phyloP scores from a whole-genome alignment of 1,140 invertebrate genomes.

The Epicauta chinensis region DNA sequence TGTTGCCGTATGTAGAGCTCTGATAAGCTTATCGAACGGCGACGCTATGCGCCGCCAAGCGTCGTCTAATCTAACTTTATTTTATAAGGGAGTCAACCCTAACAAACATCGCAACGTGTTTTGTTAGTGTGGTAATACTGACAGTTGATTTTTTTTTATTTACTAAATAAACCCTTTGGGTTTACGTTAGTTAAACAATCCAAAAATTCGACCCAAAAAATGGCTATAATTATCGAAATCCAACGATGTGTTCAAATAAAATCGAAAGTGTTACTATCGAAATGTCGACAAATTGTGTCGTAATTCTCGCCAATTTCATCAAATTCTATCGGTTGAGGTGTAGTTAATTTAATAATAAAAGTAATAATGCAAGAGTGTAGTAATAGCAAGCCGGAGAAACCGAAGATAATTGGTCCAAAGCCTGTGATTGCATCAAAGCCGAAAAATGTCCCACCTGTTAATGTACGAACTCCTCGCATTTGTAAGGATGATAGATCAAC shows the following conservation, averaged over 20 bases:
- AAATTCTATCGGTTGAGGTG: background rate
- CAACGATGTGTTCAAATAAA: no score
- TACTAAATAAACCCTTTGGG: background rate
- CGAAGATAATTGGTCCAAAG: constrained; percentile 38
- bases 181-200: background rate
- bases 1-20: background rate
- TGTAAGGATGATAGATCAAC: background rate
- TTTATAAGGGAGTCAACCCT: constrained; percentile 40
- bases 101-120: constrained; percentile 36
- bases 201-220: no score
- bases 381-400: constrained; percentile 25
- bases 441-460: constrained; percentile 39
- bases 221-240: no score
- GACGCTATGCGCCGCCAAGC: constrained; percentile 37
- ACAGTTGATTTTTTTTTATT: constrained; percentile 6
- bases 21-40: constrained; percentile 33
- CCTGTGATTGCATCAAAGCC: constrained; percentile 40
- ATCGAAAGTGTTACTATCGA: no score
- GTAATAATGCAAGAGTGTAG: constrained; percentile 31
- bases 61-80: constrained; percentile 27
- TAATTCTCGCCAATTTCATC: background rate
- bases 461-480: constrained; percentile 18
- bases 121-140: constrained; percentile 30
- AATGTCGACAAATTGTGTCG: no score
- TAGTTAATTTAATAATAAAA: background rate